These are phyloP conservation scores for Cyanistes caeruleus DNA, from an alignment of 2,113 vertebrate genomes.

Conservation along the genomic window DNA sequence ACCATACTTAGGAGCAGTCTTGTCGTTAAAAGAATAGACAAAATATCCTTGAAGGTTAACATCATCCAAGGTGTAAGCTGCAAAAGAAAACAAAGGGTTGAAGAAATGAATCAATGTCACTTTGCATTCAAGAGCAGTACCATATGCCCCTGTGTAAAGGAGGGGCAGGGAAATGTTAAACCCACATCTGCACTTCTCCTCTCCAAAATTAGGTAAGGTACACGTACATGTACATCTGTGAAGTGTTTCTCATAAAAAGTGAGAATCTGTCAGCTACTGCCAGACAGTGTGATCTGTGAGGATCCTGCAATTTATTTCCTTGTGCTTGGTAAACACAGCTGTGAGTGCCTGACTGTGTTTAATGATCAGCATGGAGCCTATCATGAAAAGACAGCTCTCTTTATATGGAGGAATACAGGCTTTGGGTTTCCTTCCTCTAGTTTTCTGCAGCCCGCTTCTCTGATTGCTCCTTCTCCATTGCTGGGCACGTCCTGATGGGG, in stretches of 20 bases:
- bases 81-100: conserved; percentile 21
- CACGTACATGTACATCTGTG: background rate
- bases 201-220: background rate
- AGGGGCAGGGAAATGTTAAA: background rate
- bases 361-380: background rate
- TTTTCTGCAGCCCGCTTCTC: background rate
- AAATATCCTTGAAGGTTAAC: conserved; percentile 95
- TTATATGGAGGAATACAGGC: background rate
- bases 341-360: background rate
- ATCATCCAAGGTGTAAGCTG: conserved; percentile 86
- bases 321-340: conserved; percentile 17
- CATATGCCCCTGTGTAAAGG: background rate
- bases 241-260: background rate
- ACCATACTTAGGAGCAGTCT: conserved; percentile 86
- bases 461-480: background rate
- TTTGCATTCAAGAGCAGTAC: background rate
- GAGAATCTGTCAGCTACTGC: background rate
- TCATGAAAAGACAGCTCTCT: background rate
- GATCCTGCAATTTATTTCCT: background rate
- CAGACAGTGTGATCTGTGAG: background rate
- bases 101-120: background rate
- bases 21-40: conserved; percentile 90
- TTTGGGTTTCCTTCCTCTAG: background rate
- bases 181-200: background rate
- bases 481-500: background rate